These are phyloP conservation scores for Dinomys branickii DNA, from an alignment of 2,113 vertebrate species.

Conservation along the genomic window DNA sequence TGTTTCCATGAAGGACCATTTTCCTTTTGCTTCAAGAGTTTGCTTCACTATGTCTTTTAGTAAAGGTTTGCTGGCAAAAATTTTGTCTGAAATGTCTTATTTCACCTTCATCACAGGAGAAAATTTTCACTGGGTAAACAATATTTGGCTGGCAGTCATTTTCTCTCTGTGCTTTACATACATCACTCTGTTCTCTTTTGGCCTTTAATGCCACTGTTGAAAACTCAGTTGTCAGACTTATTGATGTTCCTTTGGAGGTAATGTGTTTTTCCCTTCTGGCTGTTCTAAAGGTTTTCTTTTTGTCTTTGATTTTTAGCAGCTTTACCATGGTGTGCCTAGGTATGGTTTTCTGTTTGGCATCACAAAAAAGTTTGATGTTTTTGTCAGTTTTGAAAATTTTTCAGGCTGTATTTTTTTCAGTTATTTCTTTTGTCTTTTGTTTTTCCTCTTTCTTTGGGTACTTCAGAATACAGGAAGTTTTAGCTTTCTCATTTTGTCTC, in stretches of 20 bases:
- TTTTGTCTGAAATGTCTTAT: slow-evolving; percentile 7
- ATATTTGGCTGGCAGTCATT: not conserved
- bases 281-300: slow-evolving; percentile 50
- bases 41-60: not conserved
- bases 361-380: slow-evolving; percentile 23
- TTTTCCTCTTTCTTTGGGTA: not conserved
- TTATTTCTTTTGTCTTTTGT: not conserved
- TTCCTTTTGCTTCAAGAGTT: not conserved
- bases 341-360: not conserved
- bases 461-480: slow-evolving; percentile 12
- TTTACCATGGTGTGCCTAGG: slow-evolving; percentile 13
- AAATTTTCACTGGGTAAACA: slow-evolving; percentile 26
- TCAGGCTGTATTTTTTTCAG: not conserved
- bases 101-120: not conserved
- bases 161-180: not conserved
- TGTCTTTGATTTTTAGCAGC: slow-evolving; percentile 57
- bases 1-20: not conserved
- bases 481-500: not conserved
- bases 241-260: not conserved
- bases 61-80: not conserved
- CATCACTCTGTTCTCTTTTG: not conserved
- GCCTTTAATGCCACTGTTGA: not conserved
- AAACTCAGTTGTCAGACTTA: slow-evolving; percentile 29
- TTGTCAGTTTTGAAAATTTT: not conserved
- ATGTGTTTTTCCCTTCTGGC: not conserved